Conservation (phyloP, 2,113 vertebrate species). For the Natator depressus region DNA sequence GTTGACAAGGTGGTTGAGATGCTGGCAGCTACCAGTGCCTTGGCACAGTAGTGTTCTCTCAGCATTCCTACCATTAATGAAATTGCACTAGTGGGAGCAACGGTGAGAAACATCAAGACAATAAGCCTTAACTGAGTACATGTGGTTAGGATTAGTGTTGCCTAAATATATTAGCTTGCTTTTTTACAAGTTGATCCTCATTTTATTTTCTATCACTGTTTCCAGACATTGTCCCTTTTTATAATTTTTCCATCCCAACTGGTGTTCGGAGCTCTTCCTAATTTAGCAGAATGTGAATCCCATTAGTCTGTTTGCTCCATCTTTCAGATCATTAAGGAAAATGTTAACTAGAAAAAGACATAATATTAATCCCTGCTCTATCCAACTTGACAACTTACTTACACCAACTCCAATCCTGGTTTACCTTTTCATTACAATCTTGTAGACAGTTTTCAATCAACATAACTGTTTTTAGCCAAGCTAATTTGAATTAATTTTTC, state of each 20-base stretch:
- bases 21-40: background rate
- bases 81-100: background rate
- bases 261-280: background rate
- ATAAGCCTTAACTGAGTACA: background rate
- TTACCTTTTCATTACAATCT: background rate
- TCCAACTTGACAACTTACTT: background rate
- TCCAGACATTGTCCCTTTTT: background rate
- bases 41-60: background rate
- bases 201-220: background rate
- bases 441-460: background rate
- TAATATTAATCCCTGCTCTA: background rate
- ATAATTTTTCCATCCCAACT: accelerated
- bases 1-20: background rate
- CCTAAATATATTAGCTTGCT: background rate
- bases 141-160: background rate
- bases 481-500: background rate
- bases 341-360: background rate
- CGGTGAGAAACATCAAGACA: background rate
- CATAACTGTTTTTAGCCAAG: background rate
- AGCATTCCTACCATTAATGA: accelerated
- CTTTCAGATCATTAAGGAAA: background rate
- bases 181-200: background rate
- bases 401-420: background rate
- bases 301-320: accelerated
- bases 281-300: accelerated